Evolutionary conservation across 2,888 invertebrate genomes (phyloP).

Genomic region (Drosophila tripunctata): DNA sequence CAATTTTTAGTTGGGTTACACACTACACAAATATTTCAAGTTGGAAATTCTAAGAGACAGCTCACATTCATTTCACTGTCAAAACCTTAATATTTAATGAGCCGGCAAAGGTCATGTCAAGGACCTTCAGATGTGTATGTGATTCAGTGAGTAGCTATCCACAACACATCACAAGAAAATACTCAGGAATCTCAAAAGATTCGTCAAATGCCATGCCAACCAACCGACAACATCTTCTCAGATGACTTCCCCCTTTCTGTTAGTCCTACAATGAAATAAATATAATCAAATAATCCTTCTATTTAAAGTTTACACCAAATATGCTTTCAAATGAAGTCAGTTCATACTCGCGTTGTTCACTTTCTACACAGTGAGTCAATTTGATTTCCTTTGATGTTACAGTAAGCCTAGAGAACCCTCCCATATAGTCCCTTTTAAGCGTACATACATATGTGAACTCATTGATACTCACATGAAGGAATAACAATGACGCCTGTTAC

Average conservation of each 20-base stretch:
- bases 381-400: slow-evolving; percentile 30
- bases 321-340: slow-evolving; percentile 1
- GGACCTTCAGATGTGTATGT: background rate
- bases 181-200: background rate
- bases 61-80: slow-evolving; percentile 33
- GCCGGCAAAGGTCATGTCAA: slow-evolving; percentile 17
- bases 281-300: slow-evolving; percentile 22
- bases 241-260: background rate
- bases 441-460: background rate
- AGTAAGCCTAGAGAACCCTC: background rate
- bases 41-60: slow-evolving; percentile 4
- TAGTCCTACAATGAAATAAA: background rate
- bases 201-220: slow-evolving; percentile 12
- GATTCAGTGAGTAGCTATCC: background rate
- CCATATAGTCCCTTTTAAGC: background rate
- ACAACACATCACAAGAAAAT: background rate
- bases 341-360: background rate
- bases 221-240: too few species aligned
- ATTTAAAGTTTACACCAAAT: slow-evolving; percentile 19
- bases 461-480: slow-evolving; percentile 5
- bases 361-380: background rate
- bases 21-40: background rate
- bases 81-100: slow-evolving; percentile 29
- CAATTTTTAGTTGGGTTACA: background rate
- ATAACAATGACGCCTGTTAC: background rate